phyloP scores from a whole-genome alignment of 2,113 vertebrate species.

The Callionymus lyra region DNA sequence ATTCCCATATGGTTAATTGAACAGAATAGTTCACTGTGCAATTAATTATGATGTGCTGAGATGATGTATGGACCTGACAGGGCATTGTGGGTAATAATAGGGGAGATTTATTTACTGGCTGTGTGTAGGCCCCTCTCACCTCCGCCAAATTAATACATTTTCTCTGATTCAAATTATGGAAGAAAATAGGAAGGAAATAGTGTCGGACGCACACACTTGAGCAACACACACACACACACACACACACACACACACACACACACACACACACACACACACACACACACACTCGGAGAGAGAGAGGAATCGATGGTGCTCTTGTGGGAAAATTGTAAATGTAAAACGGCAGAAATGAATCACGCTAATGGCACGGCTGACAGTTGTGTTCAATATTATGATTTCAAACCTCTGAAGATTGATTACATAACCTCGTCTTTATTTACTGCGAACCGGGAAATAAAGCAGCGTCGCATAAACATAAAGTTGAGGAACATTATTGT shows the following conservation, averaged over 20 bases:
- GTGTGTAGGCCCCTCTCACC: constrained; percentile 46
- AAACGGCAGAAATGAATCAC: constrained; percentile 74
- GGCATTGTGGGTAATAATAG: constrained; percentile 67
- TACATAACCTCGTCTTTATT: constrained; percentile 69
- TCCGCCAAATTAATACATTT: constrained; percentile 68
- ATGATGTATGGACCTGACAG: constrained; percentile 70
- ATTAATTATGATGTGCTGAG: constrained; percentile 73
- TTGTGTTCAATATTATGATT: constrained; percentile 74
- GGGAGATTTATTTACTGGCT: constrained; percentile 69
- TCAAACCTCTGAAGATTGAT: constrained; percentile 72
- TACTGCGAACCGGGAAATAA: constrained; percentile 55
- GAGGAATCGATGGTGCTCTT: constrained; percentile 69
- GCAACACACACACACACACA: constrained; percentile 8
- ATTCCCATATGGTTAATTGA: constrained; percentile 65
- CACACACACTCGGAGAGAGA: too few species aligned
- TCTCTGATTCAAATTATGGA: constrained; percentile 70
- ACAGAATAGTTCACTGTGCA: constrained; percentile 69
- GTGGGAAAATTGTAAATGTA: constrained; percentile 71
- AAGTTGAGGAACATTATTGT: too few species aligned
- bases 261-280: constrained; percentile 25
- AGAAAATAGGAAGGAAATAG: constrained; percentile 69
- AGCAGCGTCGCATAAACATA: constrained; percentile 46
- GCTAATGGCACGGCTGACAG: constrained; percentile 73
- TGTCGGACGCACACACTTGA: constrained; percentile 52
- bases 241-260: constrained; percentile 10